Conservation (phyloP, 1,140 invertebrate genomes). For the Trichonephila inaurata region DNA sequence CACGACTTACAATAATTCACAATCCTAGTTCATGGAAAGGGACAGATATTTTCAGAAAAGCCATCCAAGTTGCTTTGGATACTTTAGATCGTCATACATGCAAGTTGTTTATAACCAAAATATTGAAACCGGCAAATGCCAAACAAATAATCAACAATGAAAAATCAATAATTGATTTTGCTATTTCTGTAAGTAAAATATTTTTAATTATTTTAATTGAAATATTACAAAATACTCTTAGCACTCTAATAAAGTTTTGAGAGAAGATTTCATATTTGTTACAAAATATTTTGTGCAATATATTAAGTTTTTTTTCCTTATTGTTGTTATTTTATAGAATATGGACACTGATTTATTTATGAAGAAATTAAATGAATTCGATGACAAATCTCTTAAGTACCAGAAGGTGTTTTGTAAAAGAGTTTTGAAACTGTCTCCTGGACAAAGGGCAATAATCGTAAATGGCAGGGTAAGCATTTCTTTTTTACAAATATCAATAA, state of each 20-base stretch:
- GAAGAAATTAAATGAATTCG: constrained; percentile 77
- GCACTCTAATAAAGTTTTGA: background rate
- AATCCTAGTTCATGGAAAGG: constrained; percentile 78
- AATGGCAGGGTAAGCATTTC: constrained; percentile 89
- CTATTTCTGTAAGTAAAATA: constrained; percentile 78
- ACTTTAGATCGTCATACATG: constrained; percentile 84
- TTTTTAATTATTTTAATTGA: background rate
- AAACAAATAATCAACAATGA: constrained; percentile 79
- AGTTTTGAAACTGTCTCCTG: constrained; percentile 82
- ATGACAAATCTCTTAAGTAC: constrained; percentile 70
- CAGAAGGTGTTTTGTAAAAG: constrained; percentile 83
- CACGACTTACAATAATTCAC: constrained; percentile 81
- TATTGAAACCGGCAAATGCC: constrained; percentile 85
- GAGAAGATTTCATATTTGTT: constrained; percentile 78
- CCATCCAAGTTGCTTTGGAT: constrained; percentile 82
- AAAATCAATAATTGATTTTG: constrained; percentile 80
- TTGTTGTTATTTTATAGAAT: constrained; percentile 79
- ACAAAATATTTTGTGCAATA: constrained; percentile 78
- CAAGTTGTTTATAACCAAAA: constrained; percentile 85
- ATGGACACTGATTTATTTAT: constrained; percentile 78
- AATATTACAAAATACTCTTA: background rate
- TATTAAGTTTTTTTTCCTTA: background rate
- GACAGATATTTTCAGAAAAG: constrained; percentile 78
- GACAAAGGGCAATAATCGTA: constrained; percentile 87
- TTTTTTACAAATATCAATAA: background rate